Percentiles rank a stretch among this genome's conserved stretches.
phyloP scores from a whole-genome alignment of 2,113 vertebrate genomes.

The Leptodactylus fuscus region DNA sequence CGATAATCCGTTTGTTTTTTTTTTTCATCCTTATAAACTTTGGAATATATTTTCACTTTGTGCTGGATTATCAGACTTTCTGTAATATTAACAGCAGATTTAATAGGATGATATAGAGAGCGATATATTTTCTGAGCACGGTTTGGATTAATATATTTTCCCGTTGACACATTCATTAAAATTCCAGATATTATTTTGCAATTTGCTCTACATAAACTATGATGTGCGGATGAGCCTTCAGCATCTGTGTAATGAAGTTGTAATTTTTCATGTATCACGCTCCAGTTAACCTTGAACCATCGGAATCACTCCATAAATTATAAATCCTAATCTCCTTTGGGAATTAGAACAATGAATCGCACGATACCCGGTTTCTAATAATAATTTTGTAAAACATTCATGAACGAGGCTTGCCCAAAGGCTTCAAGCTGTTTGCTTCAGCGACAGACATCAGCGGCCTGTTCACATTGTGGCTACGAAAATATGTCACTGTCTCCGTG shows the following conservation, averaged over 20 bases:
- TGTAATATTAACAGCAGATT: too few species aligned
- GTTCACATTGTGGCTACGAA: background rate
- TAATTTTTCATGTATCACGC: background rate
- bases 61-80: too few species aligned
- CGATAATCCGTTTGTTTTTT: too few species aligned
- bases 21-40: too few species aligned
- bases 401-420: conserved; percentile 45
- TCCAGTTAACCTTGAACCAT: conserved; percentile 37
- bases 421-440: conserved; percentile 49
- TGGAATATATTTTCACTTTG: too few species aligned
- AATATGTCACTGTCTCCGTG: conserved; percentile 18
- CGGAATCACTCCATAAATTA: conserved; percentile 40
- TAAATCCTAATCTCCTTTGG: conserved; percentile 47
- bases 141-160: too few species aligned
- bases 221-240: background rate
- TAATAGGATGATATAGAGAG: too few species aligned
- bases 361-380: conserved; percentile 27
- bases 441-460: background rate
- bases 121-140: too few species aligned
- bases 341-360: conserved; percentile 40
- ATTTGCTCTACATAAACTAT: background rate
- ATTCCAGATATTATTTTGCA: background rate
- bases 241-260: background rate
- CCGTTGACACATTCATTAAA: background rate
- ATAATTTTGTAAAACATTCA: conserved; percentile 51